phyloP scores from a whole-genome alignment of 2,888 invertebrate species.

The Macropis europaea region DNA sequence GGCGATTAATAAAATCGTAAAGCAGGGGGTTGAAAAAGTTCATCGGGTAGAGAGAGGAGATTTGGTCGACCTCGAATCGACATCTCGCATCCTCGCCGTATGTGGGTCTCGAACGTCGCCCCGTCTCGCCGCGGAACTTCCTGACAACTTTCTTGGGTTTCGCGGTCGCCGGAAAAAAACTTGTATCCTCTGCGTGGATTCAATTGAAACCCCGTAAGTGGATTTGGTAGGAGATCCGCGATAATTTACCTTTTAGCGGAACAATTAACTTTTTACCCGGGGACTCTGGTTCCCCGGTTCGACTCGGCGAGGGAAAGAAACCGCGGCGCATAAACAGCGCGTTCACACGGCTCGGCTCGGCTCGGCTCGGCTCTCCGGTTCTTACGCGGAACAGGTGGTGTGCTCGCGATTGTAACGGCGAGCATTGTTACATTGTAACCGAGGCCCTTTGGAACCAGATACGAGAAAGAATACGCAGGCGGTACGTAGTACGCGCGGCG shows the following conservation, averaged over 20 bases:
- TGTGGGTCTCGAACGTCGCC: background rate
- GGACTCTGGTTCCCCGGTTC: background rate
- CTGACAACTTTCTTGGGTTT: constrained; percentile 23
- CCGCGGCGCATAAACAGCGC: constrained; percentile 13
- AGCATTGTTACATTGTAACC: constrained; percentile 8
- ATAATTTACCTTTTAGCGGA: constrained; percentile 46
- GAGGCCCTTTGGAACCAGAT: background rate
- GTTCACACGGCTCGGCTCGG: constrained; percentile 31
- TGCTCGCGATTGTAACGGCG: constrained; percentile 24
- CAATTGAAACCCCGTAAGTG: constrained; percentile 39
- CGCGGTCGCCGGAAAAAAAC: background rate
- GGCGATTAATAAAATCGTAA: too few relatives aligned
- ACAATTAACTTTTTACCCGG: constrained; percentile 36
- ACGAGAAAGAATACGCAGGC: too few relatives aligned
- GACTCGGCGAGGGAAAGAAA: background rate
- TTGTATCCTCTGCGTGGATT: constrained; percentile 21
- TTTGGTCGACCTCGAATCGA: too few relatives aligned
- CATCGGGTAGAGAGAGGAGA: too few relatives aligned
- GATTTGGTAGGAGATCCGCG: constrained; percentile 36
- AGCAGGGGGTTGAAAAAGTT: too few relatives aligned
- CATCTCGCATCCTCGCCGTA: too few relatives aligned
- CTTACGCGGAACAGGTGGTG: constrained; percentile 46
- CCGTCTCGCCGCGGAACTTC: background rate
- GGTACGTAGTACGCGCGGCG: too few relatives aligned
- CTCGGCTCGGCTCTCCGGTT: background rate